Evolutionary conservation across 2,113 vertebrate species (phyloP).

Genomic region (Nycticorax nycticorax): DNA sequence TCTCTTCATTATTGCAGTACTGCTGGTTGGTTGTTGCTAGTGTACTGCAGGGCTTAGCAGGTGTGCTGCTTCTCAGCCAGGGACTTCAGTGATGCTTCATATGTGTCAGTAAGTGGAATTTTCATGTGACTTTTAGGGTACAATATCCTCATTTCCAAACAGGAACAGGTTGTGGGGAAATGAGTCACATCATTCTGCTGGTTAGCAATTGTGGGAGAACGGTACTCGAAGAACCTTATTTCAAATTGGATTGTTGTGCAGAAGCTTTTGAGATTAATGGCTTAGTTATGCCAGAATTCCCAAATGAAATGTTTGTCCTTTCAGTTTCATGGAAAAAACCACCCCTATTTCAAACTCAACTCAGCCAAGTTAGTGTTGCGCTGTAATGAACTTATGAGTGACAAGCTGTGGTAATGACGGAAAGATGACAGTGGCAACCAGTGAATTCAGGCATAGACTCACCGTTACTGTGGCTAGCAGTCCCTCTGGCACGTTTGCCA

Average conservation of each 20-base stretch:
- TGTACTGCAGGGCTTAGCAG: background rate
- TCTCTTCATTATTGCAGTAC: background rate
- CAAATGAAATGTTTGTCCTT: background rate
- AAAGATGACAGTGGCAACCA: background rate
- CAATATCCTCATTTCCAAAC: background rate
- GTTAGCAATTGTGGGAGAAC: background rate
- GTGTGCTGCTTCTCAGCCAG: background rate
- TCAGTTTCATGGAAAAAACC: background rate
- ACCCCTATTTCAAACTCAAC: background rate
- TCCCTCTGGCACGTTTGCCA: conserved; percentile 83
- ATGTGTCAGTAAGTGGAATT: background rate
- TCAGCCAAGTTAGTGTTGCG: background rate
- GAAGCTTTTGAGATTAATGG: background rate
- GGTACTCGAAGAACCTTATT: background rate
- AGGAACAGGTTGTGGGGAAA: background rate
- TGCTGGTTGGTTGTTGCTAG: background rate
- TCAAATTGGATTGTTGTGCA: background rate
- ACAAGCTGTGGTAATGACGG: background rate
- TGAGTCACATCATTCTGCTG: background rate
- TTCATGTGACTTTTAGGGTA: background rate
- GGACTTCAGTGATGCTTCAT: background rate
- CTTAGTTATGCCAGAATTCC: background rate
- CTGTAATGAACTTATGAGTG: background rate
- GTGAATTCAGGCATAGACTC: background rate
- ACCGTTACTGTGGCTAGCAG: conserved; percentile 83